These are phyloP conservation scores for Protosalanx chinensis DNA, from an alignment of 2,797 vertebrate genomes.

Conservation along the genomic window DNA sequence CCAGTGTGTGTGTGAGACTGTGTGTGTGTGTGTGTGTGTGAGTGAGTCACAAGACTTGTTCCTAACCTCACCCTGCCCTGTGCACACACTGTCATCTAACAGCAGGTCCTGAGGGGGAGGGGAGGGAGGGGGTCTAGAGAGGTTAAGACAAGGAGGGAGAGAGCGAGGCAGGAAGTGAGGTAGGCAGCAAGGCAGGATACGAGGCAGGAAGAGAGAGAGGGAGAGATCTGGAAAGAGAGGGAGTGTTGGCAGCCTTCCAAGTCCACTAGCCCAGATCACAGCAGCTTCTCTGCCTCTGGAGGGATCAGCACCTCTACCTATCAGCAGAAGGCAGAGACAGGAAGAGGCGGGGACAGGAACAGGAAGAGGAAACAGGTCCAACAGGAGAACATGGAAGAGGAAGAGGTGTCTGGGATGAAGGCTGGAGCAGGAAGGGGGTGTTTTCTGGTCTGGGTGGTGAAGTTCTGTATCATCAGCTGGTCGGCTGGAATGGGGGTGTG, in stretches of 20 bases:
- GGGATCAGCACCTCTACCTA: background rate
- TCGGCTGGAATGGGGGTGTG: background rate
- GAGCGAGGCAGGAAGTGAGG: conserved; percentile 37
- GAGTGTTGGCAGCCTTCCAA: background rate
- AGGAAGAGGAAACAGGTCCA: background rate
- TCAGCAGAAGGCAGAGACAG: conserved; percentile 31
- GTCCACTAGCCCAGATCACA: too few species aligned
- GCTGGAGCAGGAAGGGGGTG: background rate
- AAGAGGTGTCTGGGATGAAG: too few species aligned
- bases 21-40: conserved; percentile 5
- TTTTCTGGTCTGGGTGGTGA: background rate
- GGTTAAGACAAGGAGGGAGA: too few species aligned
- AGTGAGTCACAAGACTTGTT: conserved; percentile 44
- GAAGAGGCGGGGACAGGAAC: background rate
- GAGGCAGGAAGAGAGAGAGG: conserved; percentile 32
- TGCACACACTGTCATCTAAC: conserved; percentile 23
- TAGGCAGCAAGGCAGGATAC: conserved; percentile 35
- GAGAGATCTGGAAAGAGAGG: background rate
- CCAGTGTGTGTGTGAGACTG: conserved; percentile 10
- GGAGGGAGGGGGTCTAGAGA: too few species aligned
- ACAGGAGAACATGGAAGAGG: too few species aligned
- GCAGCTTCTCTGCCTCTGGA: too few species aligned
- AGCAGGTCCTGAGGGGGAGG: background rate
- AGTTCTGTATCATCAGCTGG: background rate
- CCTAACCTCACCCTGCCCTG: conserved; percentile 24